phyloP scores from a whole-genome alignment of 2,888 invertebrate species.

The Amphipyra berbera region DNA sequence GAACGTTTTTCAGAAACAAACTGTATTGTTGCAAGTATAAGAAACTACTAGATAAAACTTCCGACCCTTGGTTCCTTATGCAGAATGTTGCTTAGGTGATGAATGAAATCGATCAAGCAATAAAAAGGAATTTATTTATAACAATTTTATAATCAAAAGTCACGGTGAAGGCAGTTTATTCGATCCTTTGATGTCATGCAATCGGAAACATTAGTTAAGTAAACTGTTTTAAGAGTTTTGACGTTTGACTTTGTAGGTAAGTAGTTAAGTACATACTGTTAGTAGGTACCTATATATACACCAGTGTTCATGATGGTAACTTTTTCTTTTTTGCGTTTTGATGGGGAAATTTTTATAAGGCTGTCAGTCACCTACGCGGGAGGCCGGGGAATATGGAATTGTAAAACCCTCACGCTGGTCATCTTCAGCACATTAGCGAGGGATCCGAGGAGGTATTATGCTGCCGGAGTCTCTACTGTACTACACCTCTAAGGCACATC shows the following conservation, averaged over 20 bases:
- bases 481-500: no score
- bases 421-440: no score
- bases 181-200: conserved; percentile 51
- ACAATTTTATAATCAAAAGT: conserved; percentile 52
- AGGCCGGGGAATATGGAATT: no score
- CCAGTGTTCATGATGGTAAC: no score
- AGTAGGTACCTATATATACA: neutral
- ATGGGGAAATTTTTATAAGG: no score
- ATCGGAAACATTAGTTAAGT: conserved; percentile 30
- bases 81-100: conserved; percentile 58
- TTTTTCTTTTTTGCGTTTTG: no score
- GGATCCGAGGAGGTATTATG: no score
- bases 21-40: conserved; percentile 28
- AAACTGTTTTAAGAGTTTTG: conserved; percentile 21
- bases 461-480: no score
- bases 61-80: conserved; percentile 36
- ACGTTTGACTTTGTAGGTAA: conserved; percentile 12
- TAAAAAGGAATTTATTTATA: conserved; percentile 53
- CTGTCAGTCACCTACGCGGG: no score
- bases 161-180: conserved; percentile 54
- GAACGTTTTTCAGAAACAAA: conserved; percentile 9
- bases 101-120: conserved; percentile 61
- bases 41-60: conserved; percentile 41
- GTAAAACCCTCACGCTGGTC: no score
- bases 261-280: neutral